Evolutionary conservation across 2,113 vertebrate genomes (phyloP), one percentile per base, ranked within the genome.

Genomic region (Pycnonotus jocosus): DNA sequence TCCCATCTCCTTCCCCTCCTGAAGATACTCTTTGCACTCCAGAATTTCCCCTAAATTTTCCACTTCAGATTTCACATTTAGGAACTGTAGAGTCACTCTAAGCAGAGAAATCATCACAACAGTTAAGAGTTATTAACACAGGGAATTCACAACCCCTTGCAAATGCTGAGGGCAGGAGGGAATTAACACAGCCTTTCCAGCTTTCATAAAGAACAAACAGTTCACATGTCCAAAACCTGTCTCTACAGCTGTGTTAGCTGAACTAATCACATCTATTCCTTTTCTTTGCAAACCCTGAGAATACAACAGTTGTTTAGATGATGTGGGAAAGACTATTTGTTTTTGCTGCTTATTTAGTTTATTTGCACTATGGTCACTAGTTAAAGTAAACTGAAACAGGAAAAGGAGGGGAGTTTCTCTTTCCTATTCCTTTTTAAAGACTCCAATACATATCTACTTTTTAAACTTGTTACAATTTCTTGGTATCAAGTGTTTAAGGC

Each of bases 341-440:
- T 91, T 96, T 93, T 95, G n/a, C 56, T 27, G 6, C 73, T 88
- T 86, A 61, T 80, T 92, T 95, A 54, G 92, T 94, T 96, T 94
- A 93, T 95, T 95, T 95, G 50, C 58, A 65, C 44, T 86, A 20
- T 73, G 35, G 38, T 97, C 58, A 44, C 74, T 25, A n/a, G 54
- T 66, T 95, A 90, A 96, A 95, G 70, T 85, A 95, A 95, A 92
- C 54, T 85, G 61, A 76, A 91, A 66, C 74, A 95, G 71, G 68
- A 95, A 93, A 40, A 60, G 31, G 30, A 69, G 44, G 33, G 31
- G 60, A 58, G 28, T 54, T 95, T 38, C 48, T 73, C 37, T 48
- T 93, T 72, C 44, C 62, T 93, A 50, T 8, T 84, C 11, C 2
- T 47, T 81, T 78, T 40, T 60, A 2, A 12, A 79, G 64, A 44